These are phyloP conservation scores for Hylia prasina DNA, from an alignment of 2,113 vertebrate genomes.

Conservation along the genomic window DNA sequence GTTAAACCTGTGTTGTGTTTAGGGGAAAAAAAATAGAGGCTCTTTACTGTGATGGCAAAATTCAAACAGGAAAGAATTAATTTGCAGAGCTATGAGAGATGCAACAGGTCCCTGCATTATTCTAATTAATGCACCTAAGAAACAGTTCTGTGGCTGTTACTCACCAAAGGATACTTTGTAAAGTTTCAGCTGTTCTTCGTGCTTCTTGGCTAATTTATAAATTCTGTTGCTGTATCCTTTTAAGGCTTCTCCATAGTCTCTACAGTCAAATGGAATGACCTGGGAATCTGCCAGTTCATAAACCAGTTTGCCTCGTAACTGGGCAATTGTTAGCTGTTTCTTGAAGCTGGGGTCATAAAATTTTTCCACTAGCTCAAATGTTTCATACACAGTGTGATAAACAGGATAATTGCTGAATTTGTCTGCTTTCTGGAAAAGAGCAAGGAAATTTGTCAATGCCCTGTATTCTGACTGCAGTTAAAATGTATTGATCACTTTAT, in stretches of 20 bases:
- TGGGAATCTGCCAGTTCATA: slow-evolving; percentile 84
- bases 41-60: neutral
- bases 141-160: slow-evolving; percentile 13
- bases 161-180: slow-evolving; percentile 87
- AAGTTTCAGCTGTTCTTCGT: slow-evolving; percentile 65
- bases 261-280: slow-evolving; percentile 83
- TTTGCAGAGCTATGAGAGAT: neutral
- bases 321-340: slow-evolving; percentile 82
- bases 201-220: slow-evolving; percentile 72
- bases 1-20: neutral
- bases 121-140: neutral
- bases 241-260: slow-evolving; percentile 84
- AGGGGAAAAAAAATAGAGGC: neutral
- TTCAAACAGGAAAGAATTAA: neutral
- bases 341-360: slow-evolving; percentile 91
- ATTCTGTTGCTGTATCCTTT: slow-evolving; percentile 79
- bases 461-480: neutral
- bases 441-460: slow-evolving; percentile 17
- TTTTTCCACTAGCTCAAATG: slow-evolving; percentile 88
- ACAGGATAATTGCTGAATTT: slow-evolving; percentile 91
- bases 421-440: slow-evolving; percentile 81
- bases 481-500: neutral
- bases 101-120: neutral
- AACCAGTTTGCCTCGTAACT: slow-evolving; percentile 82
- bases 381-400: slow-evolving; percentile 94